Base-by-base conservation (phyloP, 2,888 invertebrate species). In the Baronia brevicornis region DNA sequence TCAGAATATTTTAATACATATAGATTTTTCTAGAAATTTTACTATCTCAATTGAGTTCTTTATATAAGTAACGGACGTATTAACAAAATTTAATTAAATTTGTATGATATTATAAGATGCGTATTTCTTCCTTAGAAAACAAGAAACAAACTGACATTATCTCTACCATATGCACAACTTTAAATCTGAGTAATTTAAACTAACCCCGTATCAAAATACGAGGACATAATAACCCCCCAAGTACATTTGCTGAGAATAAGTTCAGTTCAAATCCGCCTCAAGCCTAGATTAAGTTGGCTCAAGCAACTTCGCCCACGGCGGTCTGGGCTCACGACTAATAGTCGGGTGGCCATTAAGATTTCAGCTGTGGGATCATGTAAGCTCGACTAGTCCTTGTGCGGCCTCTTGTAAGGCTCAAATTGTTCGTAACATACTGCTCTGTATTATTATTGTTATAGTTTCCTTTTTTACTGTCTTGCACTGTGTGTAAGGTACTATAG, bases 211-310 rank as follows among this genome's bases (percentile, higher is more conserved):
- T 13, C 28, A 19, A 36, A 36, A 36, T 36, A 31, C 27, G 31
- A 14, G 19, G 36, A 28, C 29, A 27, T 27, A 36, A 30, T 30
- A 31, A 26, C 23, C 34, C 31, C 39, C 40, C 39, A 44, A 46
- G 43, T 33, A 44, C 45, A 46, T 47, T 41, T 42, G 39, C 43
- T 34, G 47, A 40, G 45, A 61, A 67, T 61, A 67, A 59, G 59
- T 64, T 58, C 39, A 23, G 38, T 28, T 36, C 36, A 46, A 52
- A 53, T 47, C 50, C 48, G 44, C 60, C 47, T 44, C 46, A 51
- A 58, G 62, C 60, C 58, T 44, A 58, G 62, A 66, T 71, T 70
- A 70, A 56, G 54, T 44, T 51, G 55, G 61, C 58, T 66, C 56
- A 51, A 55, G 50, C 48, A 48, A 53, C 53, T 60, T 46, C 44